Evolutionary conservation across 2,888 invertebrate species (phyloP).

Genomic region (Limenitis camilla): DNA sequence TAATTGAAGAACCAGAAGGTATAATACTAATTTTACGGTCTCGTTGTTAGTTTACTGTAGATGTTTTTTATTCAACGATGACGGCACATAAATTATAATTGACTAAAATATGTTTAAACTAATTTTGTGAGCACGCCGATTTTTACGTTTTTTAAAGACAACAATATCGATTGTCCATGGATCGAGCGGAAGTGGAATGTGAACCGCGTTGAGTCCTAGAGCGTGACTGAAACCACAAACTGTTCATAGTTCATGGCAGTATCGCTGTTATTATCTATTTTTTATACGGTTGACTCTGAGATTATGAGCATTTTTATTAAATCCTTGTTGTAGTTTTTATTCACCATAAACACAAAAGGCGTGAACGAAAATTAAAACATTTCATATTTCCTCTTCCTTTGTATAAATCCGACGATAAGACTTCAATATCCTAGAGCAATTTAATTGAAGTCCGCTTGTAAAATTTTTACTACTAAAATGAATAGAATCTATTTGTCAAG

Average conservation of each 20-base stretch:
- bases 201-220: constrained; percentile 57
- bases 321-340: not conserved
- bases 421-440: constrained; percentile 1
- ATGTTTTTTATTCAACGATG: not conserved
- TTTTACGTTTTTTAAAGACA: constrained; percentile 25
- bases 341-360: no score
- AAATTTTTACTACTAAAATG: not conserved
- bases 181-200: constrained; percentile 65
- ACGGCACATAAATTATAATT: not conserved
- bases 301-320: not conserved
- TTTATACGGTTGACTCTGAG: not conserved
- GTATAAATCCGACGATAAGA: not conserved
- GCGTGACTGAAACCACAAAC: constrained; percentile 65
- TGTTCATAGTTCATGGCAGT: constrained; percentile 10
- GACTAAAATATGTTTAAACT: constrained; percentile 1
- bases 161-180: constrained; percentile 67
- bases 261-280: constrained; percentile 3
- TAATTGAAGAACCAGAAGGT: constrained; percentile 6
- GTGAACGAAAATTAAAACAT: no score
- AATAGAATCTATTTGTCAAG: constrained; percentile 4
- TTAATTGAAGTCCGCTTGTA: not conserved
- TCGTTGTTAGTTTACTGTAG: not conserved
- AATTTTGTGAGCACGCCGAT: constrained; percentile 3
- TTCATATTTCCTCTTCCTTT: no score
- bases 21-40: not conserved